Evolutionary conservation across 1,140 invertebrate genomes (phyloP).

Genomic region (Acromyrmex echinatior): DNA sequence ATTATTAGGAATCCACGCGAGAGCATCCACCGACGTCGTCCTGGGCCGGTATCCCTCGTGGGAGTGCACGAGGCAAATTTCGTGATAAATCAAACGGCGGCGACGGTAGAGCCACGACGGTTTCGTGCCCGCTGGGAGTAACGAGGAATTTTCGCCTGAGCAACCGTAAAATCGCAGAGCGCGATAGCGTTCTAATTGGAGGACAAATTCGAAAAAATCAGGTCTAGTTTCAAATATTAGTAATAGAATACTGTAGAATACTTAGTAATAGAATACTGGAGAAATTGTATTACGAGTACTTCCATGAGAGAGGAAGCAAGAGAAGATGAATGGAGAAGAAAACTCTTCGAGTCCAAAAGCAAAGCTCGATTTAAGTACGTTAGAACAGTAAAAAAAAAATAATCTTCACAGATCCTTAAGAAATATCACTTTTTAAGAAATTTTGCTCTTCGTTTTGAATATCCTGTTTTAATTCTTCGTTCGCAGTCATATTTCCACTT

Average conservation of each 20-base stretch:
- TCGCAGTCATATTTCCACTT: too few relatives aligned
- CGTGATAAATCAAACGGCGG: conserved; percentile 73
- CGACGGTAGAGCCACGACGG: conserved; percentile 27
- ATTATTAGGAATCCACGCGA: conserved; percentile 72
- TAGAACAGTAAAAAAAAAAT: neutral
- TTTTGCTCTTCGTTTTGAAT: neutral
- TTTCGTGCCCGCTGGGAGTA: conserved; percentile 33
- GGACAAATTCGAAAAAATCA: conserved; percentile 29
- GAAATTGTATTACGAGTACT: neutral
- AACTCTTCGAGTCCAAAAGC: neutral
- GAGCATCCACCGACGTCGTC: conserved; percentile 50
- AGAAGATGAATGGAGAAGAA: neutral
- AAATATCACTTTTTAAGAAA: neutral
- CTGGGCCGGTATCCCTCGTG: conserved; percentile 17
- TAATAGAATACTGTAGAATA: neutral
- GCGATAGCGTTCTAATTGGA: conserved; percentile 34
- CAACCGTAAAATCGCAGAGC: conserved; percentile 53
- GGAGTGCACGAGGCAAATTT: conserved; percentile 59
- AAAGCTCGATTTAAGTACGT: neutral
- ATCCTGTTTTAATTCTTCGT: neutral
- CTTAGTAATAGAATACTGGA: neutral
- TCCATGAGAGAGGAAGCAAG: neutral
- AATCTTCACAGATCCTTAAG: neutral
- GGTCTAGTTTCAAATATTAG: conserved; percentile 4
- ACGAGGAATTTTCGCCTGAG: conserved; percentile 58